Percentiles rank a stretch among this genome's conserved stretches.
Evolutionary conservation across 2,797 vertebrate genomes (phyloP).

Genomic region (Anomalospiza imberbis): DNA sequence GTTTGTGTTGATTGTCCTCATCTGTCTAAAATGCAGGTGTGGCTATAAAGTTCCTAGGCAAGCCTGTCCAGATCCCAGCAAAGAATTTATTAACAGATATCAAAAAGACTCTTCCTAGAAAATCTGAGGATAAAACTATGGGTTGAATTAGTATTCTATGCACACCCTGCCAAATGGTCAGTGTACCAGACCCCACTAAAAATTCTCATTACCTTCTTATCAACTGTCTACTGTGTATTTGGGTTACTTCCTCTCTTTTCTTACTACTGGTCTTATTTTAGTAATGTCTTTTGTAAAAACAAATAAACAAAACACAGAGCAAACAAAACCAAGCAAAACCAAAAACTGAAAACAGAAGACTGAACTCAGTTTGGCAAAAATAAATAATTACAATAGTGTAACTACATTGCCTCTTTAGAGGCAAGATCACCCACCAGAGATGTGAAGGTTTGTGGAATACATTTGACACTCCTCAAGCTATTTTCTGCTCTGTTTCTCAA

Average conservation of each 20-base stretch:
- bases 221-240: neutral
- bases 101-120: neutral
- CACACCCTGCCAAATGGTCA: neutral
- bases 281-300: neutral
- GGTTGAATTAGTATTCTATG: neutral
- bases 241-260: neutral
- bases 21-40: constrained; percentile 21
- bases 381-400: neutral
- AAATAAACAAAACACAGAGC: neutral
- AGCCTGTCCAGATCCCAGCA: neutral
- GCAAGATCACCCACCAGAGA: neutral
- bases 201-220: neutral
- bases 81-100: neutral
- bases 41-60: neutral
- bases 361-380: neutral
- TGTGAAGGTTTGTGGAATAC: neutral
- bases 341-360: neutral
- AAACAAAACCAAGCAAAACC: neutral
- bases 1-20: constrained; percentile 3
- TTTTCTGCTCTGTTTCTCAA: neutral
- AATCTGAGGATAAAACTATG: neutral
- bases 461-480: neutral
- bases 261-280: neutral
- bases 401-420: neutral
- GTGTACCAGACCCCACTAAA: neutral